Evolutionary conservation across 2,888 invertebrate species (phyloP).

Genomic region (Erannis defoliaria): DNA sequence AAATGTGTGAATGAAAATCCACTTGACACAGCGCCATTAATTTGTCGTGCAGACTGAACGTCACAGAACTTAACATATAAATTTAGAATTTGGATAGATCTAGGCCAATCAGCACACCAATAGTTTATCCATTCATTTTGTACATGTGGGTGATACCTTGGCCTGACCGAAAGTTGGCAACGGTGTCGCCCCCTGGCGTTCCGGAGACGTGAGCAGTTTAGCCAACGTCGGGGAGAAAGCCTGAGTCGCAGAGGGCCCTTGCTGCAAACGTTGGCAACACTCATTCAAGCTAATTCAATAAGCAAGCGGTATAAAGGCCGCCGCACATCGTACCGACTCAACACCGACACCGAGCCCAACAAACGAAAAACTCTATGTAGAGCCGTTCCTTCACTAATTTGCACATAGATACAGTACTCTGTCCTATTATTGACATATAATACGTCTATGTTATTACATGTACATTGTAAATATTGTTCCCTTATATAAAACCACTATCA

Average conservation of each 20-base stretch:
- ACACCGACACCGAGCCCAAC: background rate
- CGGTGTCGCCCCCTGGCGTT: constrained; percentile 78
- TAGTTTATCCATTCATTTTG: constrained; percentile 61
- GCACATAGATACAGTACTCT: no score
- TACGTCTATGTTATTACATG: no score
- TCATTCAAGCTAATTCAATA: constrained; percentile 72
- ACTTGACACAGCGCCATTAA: background rate
- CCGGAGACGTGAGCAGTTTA: constrained; percentile 91
- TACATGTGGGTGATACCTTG: constrained; percentile 78
- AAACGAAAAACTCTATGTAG: background rate
- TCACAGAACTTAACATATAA: constrained; percentile 71
- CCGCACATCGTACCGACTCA: constrained; percentile 3
- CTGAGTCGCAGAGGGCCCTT: constrained; percentile 85
- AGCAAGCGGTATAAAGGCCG: constrained; percentile 44
- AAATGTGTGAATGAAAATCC: no score
- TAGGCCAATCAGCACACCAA: constrained; percentile 84
- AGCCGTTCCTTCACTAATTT: no score
- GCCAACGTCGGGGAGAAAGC: constrained; percentile 94
- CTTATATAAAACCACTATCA: no score
- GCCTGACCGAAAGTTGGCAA: constrained; percentile 85
- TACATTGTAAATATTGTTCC: no score
- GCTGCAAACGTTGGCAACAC: constrained; percentile 85
- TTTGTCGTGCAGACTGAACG: constrained; percentile 31
- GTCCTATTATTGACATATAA: no score
- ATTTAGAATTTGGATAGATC: constrained; percentile 83